Percentiles rank a stretch among this genome's conserved stretches.
These are phyloP conservation scores for Neuroscelio doddi DNA, from an alignment of 2,888 invertebrate species.

Conservation along the genomic window DNA sequence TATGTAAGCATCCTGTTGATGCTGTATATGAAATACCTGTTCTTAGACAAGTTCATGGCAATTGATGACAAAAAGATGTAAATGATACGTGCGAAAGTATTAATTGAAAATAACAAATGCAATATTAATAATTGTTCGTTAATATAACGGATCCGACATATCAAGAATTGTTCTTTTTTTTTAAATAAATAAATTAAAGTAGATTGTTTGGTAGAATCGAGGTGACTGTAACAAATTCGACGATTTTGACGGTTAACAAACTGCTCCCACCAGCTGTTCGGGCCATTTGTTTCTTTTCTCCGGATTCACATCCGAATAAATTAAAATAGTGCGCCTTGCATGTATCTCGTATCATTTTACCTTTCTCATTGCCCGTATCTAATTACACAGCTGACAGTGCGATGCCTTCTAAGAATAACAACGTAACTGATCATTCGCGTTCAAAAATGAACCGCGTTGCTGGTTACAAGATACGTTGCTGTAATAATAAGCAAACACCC, in stretches of 20 bases:
- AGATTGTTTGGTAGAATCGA: too few relatives aligned
- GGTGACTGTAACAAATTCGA: too few relatives aligned
- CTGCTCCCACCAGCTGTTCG: slow-evolving; percentile 4
- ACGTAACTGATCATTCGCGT: slow-evolving; percentile 21
- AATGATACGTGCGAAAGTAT: too few relatives aligned
- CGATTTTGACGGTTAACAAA: slow-evolving; percentile 5
- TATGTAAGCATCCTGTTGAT: too few relatives aligned
- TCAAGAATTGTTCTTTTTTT: too few relatives aligned
- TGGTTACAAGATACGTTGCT: slow-evolving; percentile 22
- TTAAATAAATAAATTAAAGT: too few relatives aligned
- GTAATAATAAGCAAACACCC: slow-evolving; percentile 6
- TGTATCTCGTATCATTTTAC: slow-evolving; percentile 22
- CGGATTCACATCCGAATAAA: slow-evolving; percentile 32
- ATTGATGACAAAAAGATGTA: too few relatives aligned
- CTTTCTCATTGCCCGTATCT: slow-evolving; percentile 30
- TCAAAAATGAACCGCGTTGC: slow-evolving; percentile 26
- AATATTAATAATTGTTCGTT: too few relatives aligned
- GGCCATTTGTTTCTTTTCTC: slow-evolving; percentile 18
- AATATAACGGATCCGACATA: too few relatives aligned
- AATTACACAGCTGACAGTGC: slow-evolving; percentile 32
- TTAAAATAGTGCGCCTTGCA: slow-evolving; percentile 21
- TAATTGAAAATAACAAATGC: too few relatives aligned
- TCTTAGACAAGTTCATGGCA: too few relatives aligned
- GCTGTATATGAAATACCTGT: too few relatives aligned
- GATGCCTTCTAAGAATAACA: slow-evolving; percentile 29